Evolutionary conservation across 2,797 vertebrate genomes (phyloP), one percentile per base, ranked within the genome.

Genomic region (Dendrocincla fuliginosa): DNA sequence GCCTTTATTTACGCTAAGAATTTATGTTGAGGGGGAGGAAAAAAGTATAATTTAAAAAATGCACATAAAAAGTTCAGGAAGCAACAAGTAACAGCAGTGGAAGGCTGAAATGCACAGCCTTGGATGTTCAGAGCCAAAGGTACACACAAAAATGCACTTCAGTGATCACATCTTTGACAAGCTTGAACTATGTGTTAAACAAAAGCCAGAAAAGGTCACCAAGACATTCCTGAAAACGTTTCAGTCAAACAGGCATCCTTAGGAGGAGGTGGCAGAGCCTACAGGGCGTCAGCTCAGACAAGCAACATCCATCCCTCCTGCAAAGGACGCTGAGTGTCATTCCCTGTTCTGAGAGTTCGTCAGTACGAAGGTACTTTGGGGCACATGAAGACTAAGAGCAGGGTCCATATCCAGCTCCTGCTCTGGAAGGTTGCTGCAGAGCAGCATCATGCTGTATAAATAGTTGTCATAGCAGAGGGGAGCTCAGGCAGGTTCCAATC

Each of bases 131-230:
- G 49, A 78, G 49, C 24, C 56, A 71, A 65, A 68, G 15, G 37
- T 27, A 35, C 8, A 5, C 39, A 57, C 55, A 32, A 53, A 84
- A 91, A 47, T 25, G 46, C 52, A 16, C 17, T 59, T 85, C 42
- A 44, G 75, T 32, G 35, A 42, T 57, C 69, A 46, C 2, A 1
- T 55, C 50, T 71, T 61, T 87, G 57, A 89, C 18, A 56, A 68
- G 46, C 33, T 89, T 60, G 74, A 53, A 28, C 44, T 33, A 3
- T 41, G 30, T 55, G 53, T 84, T 87, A 71, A 81, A 75, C 30
- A 84, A 67, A 65, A 92, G 4, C 2, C 22, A 89, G 70, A 74
- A 90, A 69, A 88, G 52, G 83, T 93, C 73, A 81, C 33, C 19
- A 41, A 84, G 53, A 25, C 37, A 4, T 63, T 84, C 0, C 24